phyloP scores from a whole-genome alignment of 2,888 invertebrate species.

The Macrosiphum euphorbiae region DNA sequence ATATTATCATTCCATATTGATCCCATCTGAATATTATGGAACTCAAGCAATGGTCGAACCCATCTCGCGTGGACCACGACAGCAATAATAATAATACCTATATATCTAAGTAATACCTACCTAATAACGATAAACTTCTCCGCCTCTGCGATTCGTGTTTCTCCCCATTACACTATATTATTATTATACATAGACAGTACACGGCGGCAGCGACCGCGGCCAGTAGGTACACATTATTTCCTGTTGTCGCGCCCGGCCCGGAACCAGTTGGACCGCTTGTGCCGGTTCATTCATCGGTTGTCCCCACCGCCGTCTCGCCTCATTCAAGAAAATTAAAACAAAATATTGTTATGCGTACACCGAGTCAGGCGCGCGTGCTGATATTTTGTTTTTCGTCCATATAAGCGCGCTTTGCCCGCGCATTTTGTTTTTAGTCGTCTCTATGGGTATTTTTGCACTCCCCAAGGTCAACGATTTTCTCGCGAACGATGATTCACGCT shows the following conservation, averaged over 20 bases:
- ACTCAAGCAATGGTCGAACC: no score
- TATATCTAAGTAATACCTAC: not conserved
- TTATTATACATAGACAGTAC: not conserved
- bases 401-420: not conserved
- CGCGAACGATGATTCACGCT: conserved; percentile 18
- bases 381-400: not conserved
- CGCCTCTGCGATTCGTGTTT: conserved; percentile 30
- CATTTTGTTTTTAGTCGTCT: not conserved
- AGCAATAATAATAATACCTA: not conserved
- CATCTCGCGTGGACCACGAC: not conserved
- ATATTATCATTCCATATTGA: not conserved
- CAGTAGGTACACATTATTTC: conserved; percentile 17
- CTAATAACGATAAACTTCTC: conserved; percentile 1
- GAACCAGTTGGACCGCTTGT: conserved; percentile 49
- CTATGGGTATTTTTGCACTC: not conserved
- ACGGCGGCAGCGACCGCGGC: not conserved
- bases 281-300: conserved; percentile 57
- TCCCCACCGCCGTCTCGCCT: conserved; percentile 22
- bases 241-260: conserved; percentile 38
- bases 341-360: not conserved
- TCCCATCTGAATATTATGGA: no score
- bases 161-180: not conserved
- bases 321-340: conserved; percentile 10
- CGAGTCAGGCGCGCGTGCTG: not conserved
- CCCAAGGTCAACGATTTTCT: conserved; percentile 22